Percentiles rank a stretch among this genome's conserved stretches.
Evolutionary conservation across 2,113 vertebrate genomes (phyloP).

Genomic region (Aspidoscelis tigris): DNA sequence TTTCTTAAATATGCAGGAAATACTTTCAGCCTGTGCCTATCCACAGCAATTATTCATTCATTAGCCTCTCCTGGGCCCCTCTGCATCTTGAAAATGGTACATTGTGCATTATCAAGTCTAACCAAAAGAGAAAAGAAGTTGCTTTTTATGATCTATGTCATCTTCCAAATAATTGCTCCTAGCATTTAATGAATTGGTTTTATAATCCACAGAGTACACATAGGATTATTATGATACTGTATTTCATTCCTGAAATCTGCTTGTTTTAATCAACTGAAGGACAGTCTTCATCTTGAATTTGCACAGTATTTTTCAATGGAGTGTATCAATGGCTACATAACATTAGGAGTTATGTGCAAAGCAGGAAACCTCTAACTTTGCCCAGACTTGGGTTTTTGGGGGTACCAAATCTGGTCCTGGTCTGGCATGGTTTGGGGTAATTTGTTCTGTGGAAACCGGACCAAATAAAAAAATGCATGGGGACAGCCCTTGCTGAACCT

Average conservation of each 20-base stretch:
- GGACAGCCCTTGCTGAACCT: too few relatives aligned
- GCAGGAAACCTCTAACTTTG: too few relatives aligned
- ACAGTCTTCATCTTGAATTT: background rate
- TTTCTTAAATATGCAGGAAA: constrained; percentile 66
- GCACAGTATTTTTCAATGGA: background rate
- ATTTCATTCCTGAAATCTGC: background rate
- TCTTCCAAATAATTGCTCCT: constrained; percentile 17
- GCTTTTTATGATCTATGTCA: background rate
- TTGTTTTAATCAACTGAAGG: constrained; percentile 1
- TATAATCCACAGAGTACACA: constrained; percentile 1
- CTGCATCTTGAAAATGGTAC: constrained; percentile 53
- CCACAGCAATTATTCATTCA: constrained; percentile 70
- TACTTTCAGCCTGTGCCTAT: constrained; percentile 63
- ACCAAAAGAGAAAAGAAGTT: constrained; percentile 5
- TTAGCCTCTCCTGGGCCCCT: constrained; percentile 54
- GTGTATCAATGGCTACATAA: background rate
- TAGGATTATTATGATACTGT: background rate
- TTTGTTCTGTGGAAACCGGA: too few relatives aligned
- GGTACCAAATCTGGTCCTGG: too few relatives aligned
- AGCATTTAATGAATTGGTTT: constrained; percentile 9
- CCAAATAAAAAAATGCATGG: too few relatives aligned
- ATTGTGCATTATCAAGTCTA: constrained; percentile 36
- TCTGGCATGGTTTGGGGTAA: too few relatives aligned
- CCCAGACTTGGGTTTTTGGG: too few relatives aligned
- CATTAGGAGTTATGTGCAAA: too few relatives aligned